Base-by-base conservation (phyloP, 53 echinoderm and acorn worm species). In the Holothuria scabra region DNA sequence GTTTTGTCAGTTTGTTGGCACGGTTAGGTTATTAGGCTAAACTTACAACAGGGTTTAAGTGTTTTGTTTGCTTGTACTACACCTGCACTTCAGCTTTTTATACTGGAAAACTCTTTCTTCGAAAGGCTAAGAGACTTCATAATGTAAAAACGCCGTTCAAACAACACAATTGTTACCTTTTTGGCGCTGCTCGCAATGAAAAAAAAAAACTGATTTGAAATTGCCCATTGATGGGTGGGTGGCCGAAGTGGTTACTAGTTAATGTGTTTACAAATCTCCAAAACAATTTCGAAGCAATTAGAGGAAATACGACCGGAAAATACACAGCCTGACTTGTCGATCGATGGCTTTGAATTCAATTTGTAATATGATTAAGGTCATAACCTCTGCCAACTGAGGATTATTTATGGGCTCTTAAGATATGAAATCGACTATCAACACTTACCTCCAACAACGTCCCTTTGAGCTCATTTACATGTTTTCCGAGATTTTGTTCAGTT, bases 181-280 rank as follows among this genome's bases (percentile, higher is more conserved):
- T 5, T 41, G 41, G 18, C 52, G 18, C 1, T 52, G 52, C 18
- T 52, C 52, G 52, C 52, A 16, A 18, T 52, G 14, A 4, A 9
- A 52, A 52, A 44, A 44, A 44, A 48, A 52, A 9, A 6, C 1
- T 18, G 52, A 52, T 52, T 52, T 52, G 14, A 18, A 52, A 52
- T 16, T 52, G 18, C 18, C 52, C 0, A 18, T 3, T n/a, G 11
- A 52, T 3, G 52, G 52, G 72, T 72, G 72, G 72, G 72, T 44
- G 72, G 46, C 26, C 72, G 23, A 72, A 11, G 72, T 26, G 72
- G 72, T 72, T 72, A 72, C 72, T 72, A 72, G 20, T 28, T 35
- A 37, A 46, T 65, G 48, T 72, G 72, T 72, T 72, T 72, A 48
- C 72, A 72, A 72, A 44, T 72, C 72, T 72, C 72, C 72, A 72